Percentiles rank a stretch among this genome's conserved stretches.
These are phyloP conservation scores for Trididemnum clinides DNA, from an alignment of 23 tunicate species.

Conservation along the genomic window DNA sequence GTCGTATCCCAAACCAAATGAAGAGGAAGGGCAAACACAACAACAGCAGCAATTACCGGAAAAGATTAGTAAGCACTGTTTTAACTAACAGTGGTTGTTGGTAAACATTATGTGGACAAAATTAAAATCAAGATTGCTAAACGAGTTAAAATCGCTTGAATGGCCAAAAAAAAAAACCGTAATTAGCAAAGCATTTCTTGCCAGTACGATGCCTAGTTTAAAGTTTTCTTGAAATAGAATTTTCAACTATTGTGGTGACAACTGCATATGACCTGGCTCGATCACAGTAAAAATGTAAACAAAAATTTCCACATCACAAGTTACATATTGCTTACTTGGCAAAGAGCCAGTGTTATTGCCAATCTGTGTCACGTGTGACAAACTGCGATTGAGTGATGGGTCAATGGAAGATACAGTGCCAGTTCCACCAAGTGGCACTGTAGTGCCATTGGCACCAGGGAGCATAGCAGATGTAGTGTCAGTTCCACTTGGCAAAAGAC, in stretches of 20 bases:
- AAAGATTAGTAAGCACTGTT: too few species aligned
- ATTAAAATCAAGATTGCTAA: too few species aligned
- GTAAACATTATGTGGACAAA: too few species aligned
- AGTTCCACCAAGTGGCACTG: constrained; percentile 15
- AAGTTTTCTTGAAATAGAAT: too few species aligned
- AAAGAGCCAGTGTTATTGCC: constrained; percentile 92
- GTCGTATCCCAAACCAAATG: neutral
- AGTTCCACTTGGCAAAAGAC: neutral
- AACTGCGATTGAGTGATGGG: neutral
- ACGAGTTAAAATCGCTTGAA: too few species aligned
- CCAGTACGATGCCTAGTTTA: too few species aligned
- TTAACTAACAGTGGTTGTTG: too few species aligned
- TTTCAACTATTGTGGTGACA: too few species aligned
- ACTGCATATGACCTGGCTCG: too few species aligned
- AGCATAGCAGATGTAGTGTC: constrained; percentile 1
- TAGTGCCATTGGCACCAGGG: constrained; percentile 15
- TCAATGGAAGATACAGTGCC: neutral
- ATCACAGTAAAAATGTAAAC: neutral
- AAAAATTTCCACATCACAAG: neutral
- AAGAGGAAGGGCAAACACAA: neutral
- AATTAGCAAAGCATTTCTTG: too few species aligned
- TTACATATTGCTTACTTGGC: constrained; percentile 53
- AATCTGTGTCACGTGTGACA: constrained; percentile 78
- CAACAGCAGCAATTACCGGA: too few species aligned
- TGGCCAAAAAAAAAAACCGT: too few species aligned